Base-by-base conservation (phyloP, 1,140 invertebrate genomes). In the Phymastichus coffea region DNA sequence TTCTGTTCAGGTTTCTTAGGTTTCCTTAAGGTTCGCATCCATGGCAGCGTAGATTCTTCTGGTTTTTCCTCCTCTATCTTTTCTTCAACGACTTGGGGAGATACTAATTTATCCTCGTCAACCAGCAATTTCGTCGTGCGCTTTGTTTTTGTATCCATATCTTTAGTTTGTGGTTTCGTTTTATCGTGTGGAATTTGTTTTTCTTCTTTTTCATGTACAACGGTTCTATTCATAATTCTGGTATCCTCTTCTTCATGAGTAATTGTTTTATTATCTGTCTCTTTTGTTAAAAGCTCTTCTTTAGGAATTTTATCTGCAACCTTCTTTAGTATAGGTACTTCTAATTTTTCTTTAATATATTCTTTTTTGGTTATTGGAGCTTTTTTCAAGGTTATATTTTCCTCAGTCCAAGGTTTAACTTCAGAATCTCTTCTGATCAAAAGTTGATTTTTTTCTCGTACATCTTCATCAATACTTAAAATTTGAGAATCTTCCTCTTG, bases 51-150 rank as follows among this genome's bases (percentile, higher is more conserved):
- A n/a, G 44, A 49, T 19, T 38, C 57, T 57, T 66, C 64, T 20
- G 43, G 23, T 66, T 84, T 73, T 41, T 76, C 84, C 77, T 82
- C 81, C 40, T 76, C 73, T 1, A 30, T n/a, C 30, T 46, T 25
- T 3, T 47, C 40, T 40, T 57, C 40, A 15, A 12, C 12, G 1
- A 49, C 23, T 41, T 52, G 10, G 2, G 14, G 9, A 3, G 47
- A 3, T 3, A 1, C 2, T 0, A 23, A 17, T 33, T 35, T 19
- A 7, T 20, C 7, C 12, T 43, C 44, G 22, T 41, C 56, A 26
- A 47, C 22, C 9, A 30, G 23, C 3, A 51, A n/a, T 28, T 41
- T n/a, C 7, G 44, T 25, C 4, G 35, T 49, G 12, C 6, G 6
- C 12, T 33, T 33, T 33, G 6, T 12, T 1, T 33, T 6, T 33